These are phyloP conservation scores for Vicugna pacos DNA, from an alignment of 2,113 vertebrate species.

Conservation along the genomic window DNA sequence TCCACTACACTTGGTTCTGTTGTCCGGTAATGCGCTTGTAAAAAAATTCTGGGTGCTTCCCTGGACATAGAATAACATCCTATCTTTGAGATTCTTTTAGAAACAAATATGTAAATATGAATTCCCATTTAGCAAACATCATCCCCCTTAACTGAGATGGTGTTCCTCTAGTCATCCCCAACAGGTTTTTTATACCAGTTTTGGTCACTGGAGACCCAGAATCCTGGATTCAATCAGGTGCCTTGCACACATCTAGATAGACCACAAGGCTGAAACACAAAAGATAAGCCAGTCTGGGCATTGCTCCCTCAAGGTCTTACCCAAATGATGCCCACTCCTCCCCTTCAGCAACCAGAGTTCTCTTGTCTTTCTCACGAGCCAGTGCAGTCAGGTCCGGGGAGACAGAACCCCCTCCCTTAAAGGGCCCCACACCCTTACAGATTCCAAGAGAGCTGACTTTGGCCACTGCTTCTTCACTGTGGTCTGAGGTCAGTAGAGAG, in stretches of 20 bases:
- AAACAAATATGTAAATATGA: slow-evolving; percentile 6
- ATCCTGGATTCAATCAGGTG: neutral
- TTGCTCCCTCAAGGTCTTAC: neutral
- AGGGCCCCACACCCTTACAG: neutral
- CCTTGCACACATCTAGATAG: neutral
- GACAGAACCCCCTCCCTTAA: neutral
- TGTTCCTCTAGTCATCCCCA: neutral
- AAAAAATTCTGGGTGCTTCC: neutral
- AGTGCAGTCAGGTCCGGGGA: neutral
- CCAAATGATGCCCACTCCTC: neutral
- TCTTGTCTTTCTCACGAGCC: neutral
- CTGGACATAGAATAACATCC: neutral
- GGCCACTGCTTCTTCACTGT: neutral
- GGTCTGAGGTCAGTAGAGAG: neutral
- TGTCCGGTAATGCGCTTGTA: neutral
- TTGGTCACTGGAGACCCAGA: neutral
- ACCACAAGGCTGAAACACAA: neutral
- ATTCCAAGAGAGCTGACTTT: neutral
- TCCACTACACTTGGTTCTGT: neutral
- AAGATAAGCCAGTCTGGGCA: neutral
- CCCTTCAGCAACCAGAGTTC: neutral
- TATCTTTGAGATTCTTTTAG: neutral
- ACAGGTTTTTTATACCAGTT: neutral
- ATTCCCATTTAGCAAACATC: neutral
- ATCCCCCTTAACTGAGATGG: neutral